phyloP scores from a whole-genome alignment of 2,797 vertebrate species.

The Erethizon dorsatum region DNA sequence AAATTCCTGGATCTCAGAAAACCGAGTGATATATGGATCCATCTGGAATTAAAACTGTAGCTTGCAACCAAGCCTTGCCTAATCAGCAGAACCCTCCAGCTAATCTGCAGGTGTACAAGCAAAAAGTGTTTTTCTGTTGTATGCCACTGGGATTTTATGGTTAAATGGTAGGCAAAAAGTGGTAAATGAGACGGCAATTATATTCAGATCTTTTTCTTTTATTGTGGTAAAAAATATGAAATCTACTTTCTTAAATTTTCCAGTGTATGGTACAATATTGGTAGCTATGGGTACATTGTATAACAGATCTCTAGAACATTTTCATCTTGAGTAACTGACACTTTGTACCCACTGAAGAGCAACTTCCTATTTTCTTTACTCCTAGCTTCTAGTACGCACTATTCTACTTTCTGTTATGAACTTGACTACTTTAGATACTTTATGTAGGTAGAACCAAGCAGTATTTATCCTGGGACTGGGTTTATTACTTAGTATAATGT shows the following conservation, averaged over 20 bases:
- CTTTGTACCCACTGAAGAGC: not conserved
- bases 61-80: not conserved
- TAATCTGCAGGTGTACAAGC: not conserved
- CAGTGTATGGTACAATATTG: not conserved
- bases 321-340: not conserved
- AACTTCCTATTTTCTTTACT: not conserved
- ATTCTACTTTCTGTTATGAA: not conserved
- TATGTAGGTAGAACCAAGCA: not conserved
- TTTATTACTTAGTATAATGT: not conserved
- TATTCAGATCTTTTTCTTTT: not conserved
- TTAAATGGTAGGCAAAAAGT: not conserved
- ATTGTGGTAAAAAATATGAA: not conserved
- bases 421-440: not conserved
- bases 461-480: not conserved
- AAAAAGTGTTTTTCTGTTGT: not conserved
- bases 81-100: not conserved
- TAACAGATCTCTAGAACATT: not conserved
- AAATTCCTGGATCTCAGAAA: slow-evolving; percentile 8
- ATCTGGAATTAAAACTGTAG: not conserved
- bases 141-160: not conserved
- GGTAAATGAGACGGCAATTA: not conserved
- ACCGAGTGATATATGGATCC: not conserved
- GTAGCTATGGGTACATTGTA: not conserved
- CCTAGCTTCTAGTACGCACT: not conserved
- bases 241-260: not conserved